Base-by-base conservation (phyloP, 2,797 vertebrate species). In the Erethizon dorsatum region DNA sequence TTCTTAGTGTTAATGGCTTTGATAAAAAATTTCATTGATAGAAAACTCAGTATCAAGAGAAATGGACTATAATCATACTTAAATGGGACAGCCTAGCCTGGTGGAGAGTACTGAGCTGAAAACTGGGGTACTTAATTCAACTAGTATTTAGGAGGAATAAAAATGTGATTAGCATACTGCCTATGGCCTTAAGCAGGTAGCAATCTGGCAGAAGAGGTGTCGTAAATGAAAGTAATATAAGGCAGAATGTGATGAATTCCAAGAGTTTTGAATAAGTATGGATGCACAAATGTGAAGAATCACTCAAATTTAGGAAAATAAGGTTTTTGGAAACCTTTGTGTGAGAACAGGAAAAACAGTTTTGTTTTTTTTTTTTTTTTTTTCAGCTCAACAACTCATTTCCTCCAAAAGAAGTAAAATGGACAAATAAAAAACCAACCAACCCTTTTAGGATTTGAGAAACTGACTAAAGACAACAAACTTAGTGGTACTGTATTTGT, bases 11-110 rank as follows among this genome's bases (percentile, higher is more conserved):
- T 45, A 59, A n/a, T 10, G 52, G 57, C 37, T 95, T 85, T 78
- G 54, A 26, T 61, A 52, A 69, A 28, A 69, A 15, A 47, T 91
- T 83, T 61, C 69, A 5, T 37, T 69, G 75, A 71, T 3, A 92
- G 77, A 73, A 95, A 93, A 87, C 28, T 75, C 41, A 61, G 47
- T 50, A 77, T 84, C 37, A 63, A 73, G 73, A 88, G 31, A 89
- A 84, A 82, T 12, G 31, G 50, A 94, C 65, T 59, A 5, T 5
- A 26, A 73, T 84, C 4, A 26, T 18, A 45, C 24, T 83, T 83
- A 14, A 79, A 52, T 37, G 77, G 71, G 52, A 13, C 37, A 28
- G 13, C n/a, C 13, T 84, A 69, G 37, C 45, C 2, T 77, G 87
- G 26, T 69, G 47, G 15, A 47, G 22, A 75, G 12, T 10, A 22